Conservation (phyloP, 1,140 invertebrate species). For the Nomia melanderi region DNA sequence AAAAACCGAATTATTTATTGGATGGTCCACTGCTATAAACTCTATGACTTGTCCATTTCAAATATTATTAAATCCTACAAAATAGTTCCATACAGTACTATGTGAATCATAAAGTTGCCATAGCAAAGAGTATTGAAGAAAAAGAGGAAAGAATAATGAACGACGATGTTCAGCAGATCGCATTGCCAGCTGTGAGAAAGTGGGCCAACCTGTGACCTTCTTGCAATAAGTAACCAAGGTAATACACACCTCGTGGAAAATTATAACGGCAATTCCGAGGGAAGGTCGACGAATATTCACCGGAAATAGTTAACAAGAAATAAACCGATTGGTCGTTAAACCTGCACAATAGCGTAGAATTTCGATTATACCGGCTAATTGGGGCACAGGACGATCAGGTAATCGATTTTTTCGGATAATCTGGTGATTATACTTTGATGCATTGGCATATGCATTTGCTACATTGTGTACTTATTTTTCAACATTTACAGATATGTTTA, state of each 20-base stretch:
- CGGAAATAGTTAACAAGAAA: conserved; percentile 5
- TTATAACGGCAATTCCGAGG: conserved; percentile 45
- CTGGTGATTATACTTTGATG: too few relatives aligned
- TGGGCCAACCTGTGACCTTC: conserved; percentile 77
- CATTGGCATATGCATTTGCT: too few relatives aligned
- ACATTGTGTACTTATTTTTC: too few relatives aligned
- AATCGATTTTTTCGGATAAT: not conserved
- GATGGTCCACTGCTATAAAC: too few relatives aligned
- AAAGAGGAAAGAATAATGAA: conserved; percentile 22
- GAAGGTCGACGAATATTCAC: conserved; percentile 21
- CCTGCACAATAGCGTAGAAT: not conserved
- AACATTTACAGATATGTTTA: too few relatives aligned
- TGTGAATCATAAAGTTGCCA: conserved; percentile 9
- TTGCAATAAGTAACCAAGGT: conserved; percentile 58
- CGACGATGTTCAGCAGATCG: conserved; percentile 22
- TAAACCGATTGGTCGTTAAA: not conserved
- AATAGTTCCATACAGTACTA: conserved; percentile 20
- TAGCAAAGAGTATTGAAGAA: not conserved
- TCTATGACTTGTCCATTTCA: not conserved
- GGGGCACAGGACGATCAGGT: too few relatives aligned
- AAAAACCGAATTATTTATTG: too few relatives aligned
- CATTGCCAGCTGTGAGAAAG: conserved; percentile 61
- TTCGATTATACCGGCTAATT: not conserved
- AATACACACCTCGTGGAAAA: conserved; percentile 38
- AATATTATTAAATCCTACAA: conserved; percentile 1